Evolutionary conservation across 2,797 vertebrate species (phyloP).

Genomic region (Erethizon dorsatum): DNA sequence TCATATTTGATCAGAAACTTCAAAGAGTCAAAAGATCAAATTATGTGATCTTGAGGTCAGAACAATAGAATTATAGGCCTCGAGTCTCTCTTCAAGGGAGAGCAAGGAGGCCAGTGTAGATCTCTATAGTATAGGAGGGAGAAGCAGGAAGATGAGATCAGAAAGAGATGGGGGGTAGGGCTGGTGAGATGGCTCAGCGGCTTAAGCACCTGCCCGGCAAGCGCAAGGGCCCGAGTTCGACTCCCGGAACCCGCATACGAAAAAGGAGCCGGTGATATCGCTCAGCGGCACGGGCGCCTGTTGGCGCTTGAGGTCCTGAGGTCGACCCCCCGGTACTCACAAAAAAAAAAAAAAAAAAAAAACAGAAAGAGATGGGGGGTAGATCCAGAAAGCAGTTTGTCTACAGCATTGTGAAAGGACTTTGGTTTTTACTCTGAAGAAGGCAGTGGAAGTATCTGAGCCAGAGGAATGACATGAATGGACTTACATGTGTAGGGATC

Average conservation of each 20-base stretch:
- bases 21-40: constrained; percentile 1
- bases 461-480: not conserved
- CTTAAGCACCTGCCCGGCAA: no score
- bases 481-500: not conserved
- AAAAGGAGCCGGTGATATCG: no score
- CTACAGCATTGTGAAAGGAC: not conserved
- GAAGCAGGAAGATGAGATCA: accelerated
- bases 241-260: no score
- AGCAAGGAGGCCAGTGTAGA: accelerated
- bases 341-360: no score
- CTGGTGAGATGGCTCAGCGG: no score
- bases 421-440: not conserved
- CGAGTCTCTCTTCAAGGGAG: not conserved
- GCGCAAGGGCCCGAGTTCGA: no score
- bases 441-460: not conserved
- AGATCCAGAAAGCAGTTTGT: not conserved
- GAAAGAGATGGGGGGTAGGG: no score
- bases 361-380: no score
- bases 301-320: no score
- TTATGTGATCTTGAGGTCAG: not conserved
- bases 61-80: not conserved
- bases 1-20: not conserved
- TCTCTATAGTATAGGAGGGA: not conserved
- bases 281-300: no score
- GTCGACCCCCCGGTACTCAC: no score